Conservation (phyloP, 1,140 invertebrate genomes). For the Brachionus manjavacas region DNA sequence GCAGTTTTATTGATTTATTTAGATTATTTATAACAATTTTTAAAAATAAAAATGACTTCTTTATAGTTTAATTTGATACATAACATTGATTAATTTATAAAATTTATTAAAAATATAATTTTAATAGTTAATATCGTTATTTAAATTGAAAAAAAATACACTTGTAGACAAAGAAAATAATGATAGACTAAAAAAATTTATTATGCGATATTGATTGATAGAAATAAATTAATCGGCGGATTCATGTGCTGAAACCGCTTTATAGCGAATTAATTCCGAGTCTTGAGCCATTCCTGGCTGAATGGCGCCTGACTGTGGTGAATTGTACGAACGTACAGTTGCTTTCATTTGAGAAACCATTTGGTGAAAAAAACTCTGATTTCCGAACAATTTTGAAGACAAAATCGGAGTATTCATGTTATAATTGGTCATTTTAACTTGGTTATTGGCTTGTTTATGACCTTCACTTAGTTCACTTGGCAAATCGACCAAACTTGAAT, state of each 20-base stretch:
- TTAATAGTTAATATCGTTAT: neutral
- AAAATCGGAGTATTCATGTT: neutral
- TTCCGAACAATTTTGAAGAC: neutral
- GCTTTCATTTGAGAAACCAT: constrained; percentile 12
- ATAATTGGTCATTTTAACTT: neutral
- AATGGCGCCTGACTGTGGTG: neutral
- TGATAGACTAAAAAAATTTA: neutral
- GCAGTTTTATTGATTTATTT: neutral
- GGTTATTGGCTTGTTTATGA: neutral
- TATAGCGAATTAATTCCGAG: neutral
- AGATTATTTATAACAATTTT: neutral
- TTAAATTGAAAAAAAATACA: neutral
- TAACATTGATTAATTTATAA: neutral
- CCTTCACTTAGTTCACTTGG: neutral
- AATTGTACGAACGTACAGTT: constrained; percentile 10
- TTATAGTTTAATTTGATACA: neutral
- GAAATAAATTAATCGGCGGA: neutral
- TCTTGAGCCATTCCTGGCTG: neutral
- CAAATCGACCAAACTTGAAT: neutral
- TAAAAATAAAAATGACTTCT: neutral
- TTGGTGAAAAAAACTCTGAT: neutral
- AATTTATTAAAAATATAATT: neutral
- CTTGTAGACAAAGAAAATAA: neutral
- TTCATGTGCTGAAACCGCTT: too few relatives aligned
- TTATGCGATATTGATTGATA: neutral